These are phyloP conservation scores for Acrossocheilus wenchowensis DNA, from an alignment of 2,797 vertebrate genomes.

Conservation along the genomic window DNA sequence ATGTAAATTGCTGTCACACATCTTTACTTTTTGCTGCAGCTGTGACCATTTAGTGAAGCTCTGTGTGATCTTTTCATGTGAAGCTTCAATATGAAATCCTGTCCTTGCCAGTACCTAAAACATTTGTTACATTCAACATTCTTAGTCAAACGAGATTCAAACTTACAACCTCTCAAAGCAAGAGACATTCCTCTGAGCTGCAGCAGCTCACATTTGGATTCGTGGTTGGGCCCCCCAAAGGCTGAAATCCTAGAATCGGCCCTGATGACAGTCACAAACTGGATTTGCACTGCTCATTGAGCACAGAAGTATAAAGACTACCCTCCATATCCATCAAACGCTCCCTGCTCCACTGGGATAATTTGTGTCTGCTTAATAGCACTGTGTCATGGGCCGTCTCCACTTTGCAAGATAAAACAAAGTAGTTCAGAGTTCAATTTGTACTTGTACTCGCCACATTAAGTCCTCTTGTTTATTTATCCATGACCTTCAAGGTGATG, in stretches of 20 bases:
- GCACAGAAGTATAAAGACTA: constrained; percentile 30
- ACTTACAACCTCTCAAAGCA: not conserved
- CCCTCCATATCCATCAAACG: constrained; percentile 31
- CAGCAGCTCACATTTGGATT: not conserved
- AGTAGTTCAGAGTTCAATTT: constrained; percentile 36
- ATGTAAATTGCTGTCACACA: not conserved
- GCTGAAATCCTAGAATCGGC: constrained; percentile 3
- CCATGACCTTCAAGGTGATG: constrained; percentile 29
- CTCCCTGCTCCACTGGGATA: constrained; percentile 16
- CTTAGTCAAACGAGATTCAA: not conserved
- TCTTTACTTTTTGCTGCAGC: not conserved
- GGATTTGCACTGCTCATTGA: constrained; percentile 34
- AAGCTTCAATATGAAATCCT: not conserved
- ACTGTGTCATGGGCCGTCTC: constrained; percentile 16
- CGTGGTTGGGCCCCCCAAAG: not conserved
- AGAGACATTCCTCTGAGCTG: not conserved
- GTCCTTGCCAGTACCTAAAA: not conserved
- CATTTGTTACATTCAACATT: not conserved
- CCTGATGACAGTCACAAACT: constrained; percentile 16
- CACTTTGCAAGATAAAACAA: constrained; percentile 25
- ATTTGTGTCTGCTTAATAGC: constrained; percentile 35
- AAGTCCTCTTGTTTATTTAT: constrained; percentile 37
- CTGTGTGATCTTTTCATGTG: not conserved
- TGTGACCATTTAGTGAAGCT: not conserved
- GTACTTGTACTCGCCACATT: constrained; percentile 9